Percentiles rank a stretch among this genome's conserved stretches.
phyloP scores from a whole-genome alignment of 2,888 invertebrate species.

The Nomada ruficornis region DNA sequence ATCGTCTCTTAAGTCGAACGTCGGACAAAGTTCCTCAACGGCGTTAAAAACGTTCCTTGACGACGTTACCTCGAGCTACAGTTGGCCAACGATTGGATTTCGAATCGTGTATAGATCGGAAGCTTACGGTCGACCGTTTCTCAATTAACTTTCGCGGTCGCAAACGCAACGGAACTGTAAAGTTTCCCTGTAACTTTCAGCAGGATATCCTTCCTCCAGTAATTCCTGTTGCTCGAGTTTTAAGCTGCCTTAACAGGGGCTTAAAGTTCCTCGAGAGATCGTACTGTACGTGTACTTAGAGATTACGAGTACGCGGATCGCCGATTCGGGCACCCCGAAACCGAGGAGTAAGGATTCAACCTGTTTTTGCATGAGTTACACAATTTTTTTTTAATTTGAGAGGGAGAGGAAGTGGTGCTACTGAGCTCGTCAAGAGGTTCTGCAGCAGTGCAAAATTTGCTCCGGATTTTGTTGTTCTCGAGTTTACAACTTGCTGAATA shows the following conservation, averaged over 20 bases:
- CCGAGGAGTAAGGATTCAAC: conserved; percentile 43
- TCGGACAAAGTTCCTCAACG: neutral
- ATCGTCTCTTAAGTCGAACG: neutral
- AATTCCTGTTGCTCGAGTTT: conserved; percentile 73
- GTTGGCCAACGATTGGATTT: conserved; percentile 32
- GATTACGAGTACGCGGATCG: conserved; percentile 61
- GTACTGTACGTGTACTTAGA: conserved; percentile 60
- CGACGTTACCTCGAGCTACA: conserved; percentile 1
- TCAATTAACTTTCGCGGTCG: conserved; percentile 66
- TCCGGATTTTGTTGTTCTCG: neutral
- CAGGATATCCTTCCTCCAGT: conserved; percentile 54
- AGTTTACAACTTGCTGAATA: neutral
- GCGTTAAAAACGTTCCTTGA: neutral
- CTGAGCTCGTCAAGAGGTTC: neutral
- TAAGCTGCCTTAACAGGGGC: conserved; percentile 73
- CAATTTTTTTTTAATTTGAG: neutral
- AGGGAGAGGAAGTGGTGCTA: no score
- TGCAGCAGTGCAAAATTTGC: neutral
- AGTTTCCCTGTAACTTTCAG: conserved; percentile 68
- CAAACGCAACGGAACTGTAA: conserved; percentile 52
- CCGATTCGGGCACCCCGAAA: conserved; percentile 59
- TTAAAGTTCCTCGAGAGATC: conserved; percentile 72
- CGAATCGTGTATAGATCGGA: conserved; percentile 48
- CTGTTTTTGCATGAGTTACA: neutral
- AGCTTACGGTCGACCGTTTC: conserved; percentile 59